A percentile compares a stretch with the other conserved stretches of the same genome.
These are phyloP conservation scores for Xenotilapia caudafasciata DNA, from an alignment of 2,113 vertebrate species.

Conservation along the genomic window DNA sequence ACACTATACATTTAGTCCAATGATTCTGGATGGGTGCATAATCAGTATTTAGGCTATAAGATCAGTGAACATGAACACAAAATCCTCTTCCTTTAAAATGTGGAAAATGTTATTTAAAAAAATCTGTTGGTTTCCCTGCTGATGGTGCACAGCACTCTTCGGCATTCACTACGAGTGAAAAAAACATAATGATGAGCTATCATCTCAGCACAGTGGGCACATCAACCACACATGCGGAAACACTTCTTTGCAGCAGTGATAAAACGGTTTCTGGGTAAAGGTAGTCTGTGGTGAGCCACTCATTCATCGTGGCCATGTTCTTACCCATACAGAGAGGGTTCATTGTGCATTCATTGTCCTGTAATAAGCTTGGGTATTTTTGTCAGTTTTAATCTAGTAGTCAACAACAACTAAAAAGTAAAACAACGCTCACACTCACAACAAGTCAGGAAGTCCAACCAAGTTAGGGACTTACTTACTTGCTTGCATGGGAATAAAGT, in stretches of 20 bases:
- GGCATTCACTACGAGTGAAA: constrained; percentile 35
- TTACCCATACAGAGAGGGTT: neutral
- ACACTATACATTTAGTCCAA: neutral
- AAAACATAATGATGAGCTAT: constrained; percentile 56
- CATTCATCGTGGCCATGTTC: neutral
- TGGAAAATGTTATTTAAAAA: constrained; percentile 20
- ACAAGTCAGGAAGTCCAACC: neutral
- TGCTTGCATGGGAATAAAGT: neutral
- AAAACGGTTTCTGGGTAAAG: constrained; percentile 15
- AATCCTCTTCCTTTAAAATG: neutral
- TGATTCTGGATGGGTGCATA: neutral
- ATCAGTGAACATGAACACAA: constrained; percentile 3
- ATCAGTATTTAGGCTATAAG: neutral
- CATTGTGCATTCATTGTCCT: neutral
- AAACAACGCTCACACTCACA: neutral
- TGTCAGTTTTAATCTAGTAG: neutral
- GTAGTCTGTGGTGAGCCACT: neutral
- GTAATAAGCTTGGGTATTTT: constrained; percentile 20
- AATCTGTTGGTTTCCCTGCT: constrained; percentile 40
- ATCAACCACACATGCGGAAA: neutral
- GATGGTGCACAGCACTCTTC: constrained; percentile 32
- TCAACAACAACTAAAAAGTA: neutral
- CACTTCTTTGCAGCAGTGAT: constrained; percentile 16
- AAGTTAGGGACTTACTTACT: neutral
- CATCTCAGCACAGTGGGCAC: constrained; percentile 30